These are phyloP conservation scores for Pollimyrus isidori DNA, from an alignment of 2,113 vertebrate genomes.

Conservation along the genomic window DNA sequence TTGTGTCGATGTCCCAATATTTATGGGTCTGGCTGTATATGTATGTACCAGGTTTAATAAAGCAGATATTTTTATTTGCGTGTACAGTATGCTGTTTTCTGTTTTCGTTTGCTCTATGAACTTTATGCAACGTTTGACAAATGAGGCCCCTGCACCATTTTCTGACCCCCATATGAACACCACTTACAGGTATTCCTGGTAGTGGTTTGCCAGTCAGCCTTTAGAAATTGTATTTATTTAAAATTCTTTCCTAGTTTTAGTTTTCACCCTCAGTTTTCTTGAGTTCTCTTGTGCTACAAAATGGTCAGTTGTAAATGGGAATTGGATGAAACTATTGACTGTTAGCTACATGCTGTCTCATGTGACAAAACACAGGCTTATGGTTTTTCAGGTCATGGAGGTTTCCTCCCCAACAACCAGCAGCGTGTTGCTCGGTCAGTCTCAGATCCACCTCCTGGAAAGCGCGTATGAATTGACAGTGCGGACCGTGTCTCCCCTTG, in stretches of 20 bases:
- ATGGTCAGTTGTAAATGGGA: neutral
- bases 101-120: neutral
- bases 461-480: constrained; percentile 75
- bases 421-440: constrained; percentile 82
- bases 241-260: neutral
- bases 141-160: neutral
- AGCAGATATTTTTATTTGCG: no score
- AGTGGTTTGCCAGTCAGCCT: neutral
- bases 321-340: neutral
- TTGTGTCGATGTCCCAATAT: no score
- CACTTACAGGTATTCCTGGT: neutral
- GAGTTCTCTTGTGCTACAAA: neutral
- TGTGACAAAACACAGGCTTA: neutral
- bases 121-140: neutral
- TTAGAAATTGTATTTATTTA: neutral
- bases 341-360: neutral
- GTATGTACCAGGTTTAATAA: no score
- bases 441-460: constrained; percentile 82
- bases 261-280: neutral
- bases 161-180: neutral
- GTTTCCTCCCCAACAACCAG: constrained; percentile 92
- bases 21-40: no score
- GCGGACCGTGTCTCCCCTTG: constrained; percentile 84
- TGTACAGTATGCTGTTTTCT: neutral
- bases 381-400: constrained; percentile 74